Evolutionary conservation across 2,797 vertebrate genomes (phyloP), one percentile per base, ranked within the genome.

Genomic region (Hybognathus amarus): DNA sequence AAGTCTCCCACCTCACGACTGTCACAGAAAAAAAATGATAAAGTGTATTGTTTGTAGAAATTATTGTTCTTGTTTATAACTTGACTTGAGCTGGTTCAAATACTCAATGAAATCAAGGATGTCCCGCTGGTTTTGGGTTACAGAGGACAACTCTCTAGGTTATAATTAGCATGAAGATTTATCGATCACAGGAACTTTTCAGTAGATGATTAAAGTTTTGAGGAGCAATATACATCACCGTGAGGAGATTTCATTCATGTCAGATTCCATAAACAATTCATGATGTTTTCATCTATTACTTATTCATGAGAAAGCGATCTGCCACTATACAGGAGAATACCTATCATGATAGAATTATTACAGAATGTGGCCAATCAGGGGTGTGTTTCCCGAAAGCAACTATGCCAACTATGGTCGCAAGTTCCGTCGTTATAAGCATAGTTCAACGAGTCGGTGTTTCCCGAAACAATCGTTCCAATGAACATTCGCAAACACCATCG

Each of bases 181-280:
- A 30, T 4, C 56, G 18, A 68, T 77, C 30, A 52, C 36, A 47
- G 20, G 18, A 82, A 4, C 1, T 73, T 63, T 33, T 38, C 61
- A 86, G 69, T 54, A 79, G 15, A 77, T 80, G 30, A 66, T 63
- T n/a, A 85, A 52, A 18, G 7, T 42, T 80, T 83, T 27, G n/a
- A 85, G 20, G 76, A 50, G 79, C 9, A 56, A 67, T 59, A 78
- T 78, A 47, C 54, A 27, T 70, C 74, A 85, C 86, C 45, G 67
- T 61, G 79, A 71, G 79, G 77, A 86, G 30, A 70, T 73, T 66
- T 33, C 42, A 83, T 80, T 80, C 87, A 80, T 42, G 30, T 66
- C 38, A 10, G 52, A 79, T 40, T 63, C 81, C 86, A 90, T 88
- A 47, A 83, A 92, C 90, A 85, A 91, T 92, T 90, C 77, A 91